Evolutionary conservation across 2,113 vertebrate species (phyloP), one percentile per base, ranked within the genome.

Genomic region (Cephalopholis sonnerati): DNA sequence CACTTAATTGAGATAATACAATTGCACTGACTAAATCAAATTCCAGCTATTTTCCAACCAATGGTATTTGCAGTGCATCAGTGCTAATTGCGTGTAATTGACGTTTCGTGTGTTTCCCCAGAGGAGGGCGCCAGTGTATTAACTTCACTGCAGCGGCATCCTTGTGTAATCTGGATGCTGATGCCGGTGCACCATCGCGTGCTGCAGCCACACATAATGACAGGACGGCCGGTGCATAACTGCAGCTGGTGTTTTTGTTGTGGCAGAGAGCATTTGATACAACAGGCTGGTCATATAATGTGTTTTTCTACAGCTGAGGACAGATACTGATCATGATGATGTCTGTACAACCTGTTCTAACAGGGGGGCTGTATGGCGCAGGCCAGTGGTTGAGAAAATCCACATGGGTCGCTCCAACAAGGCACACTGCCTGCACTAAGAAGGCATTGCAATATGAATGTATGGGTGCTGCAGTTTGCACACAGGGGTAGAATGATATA

Each of bases 51-150:
- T 27, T 27, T 18, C 48, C 17, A 39, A 1, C 22, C 61, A 6
- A n/a, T 61, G 10, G n/a, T 7, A 27, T 62, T 81, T 69, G 74
- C 63, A 18, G 41, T 32, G 17, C 66, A 2, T 53, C 53, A 4
- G 3, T 11, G 22, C 50, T 64, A 27, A 17, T 64, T 71, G 9
- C 3, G 27, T 16, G 10, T 4, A 2, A 18, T 15, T 17, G 72
- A 15, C 58, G 36, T 11, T 57, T 54, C 51, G 5, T 2, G 6
- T 0, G 2, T 75, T 50, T n/a, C 7, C 25, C 90, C 89, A 85
- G n/a, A 48, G 7, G 84, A 16, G 55, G 88, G 89, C 75, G 88
- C 87, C 50, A 82, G 20, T 4, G 77, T 17, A 50, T 53, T 44
- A 44, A 4, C 2, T 0, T 27, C 10, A 0, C 41, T 1, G 36